Conservation (phyloP, 2,888 invertebrate genomes). For the Ommatoiulus sabulosus region DNA sequence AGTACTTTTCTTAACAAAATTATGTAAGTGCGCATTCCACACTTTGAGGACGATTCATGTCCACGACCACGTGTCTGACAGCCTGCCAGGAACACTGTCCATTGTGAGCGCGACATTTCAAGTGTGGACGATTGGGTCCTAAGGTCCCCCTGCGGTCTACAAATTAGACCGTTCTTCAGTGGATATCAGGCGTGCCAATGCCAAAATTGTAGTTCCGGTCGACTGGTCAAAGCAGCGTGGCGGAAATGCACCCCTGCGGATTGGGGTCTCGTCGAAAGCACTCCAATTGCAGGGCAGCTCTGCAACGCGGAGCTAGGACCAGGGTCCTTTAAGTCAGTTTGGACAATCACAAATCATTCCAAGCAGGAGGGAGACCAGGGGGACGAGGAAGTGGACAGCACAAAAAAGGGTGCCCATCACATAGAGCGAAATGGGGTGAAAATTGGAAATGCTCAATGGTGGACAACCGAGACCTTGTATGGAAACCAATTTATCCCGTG, state of each 20-base stretch:
- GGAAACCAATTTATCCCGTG: conserved; percentile 19
- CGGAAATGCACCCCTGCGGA: conserved; percentile 24
- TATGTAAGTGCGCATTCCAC: neutral
- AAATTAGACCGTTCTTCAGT: conserved; percentile 33
- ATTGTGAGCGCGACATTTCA: neutral
- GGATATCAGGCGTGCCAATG: conserved; percentile 42
- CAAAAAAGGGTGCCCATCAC: neutral
- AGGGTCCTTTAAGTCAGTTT: conserved; percentile 2
- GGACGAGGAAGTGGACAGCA: conserved; percentile 19
- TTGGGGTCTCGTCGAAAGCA: neutral
- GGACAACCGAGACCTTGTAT: conserved; percentile 19
- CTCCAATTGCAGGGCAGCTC: neutral
- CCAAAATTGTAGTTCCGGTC: conserved; percentile 34
- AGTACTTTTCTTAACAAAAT: neutral
- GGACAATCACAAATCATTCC: conserved; percentile 19
- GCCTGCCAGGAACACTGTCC: neutral
- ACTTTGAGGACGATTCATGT: neutral
- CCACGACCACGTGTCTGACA: neutral
- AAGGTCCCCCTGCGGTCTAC: conserved; percentile 7
- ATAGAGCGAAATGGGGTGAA: conserved; percentile 10
- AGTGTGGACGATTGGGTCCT: conserved; percentile 10
- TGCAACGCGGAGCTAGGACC: neutral
- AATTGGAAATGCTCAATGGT: conserved; percentile 10
- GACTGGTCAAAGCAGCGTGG: conserved; percentile 27
- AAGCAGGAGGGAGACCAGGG: conserved; percentile 6